Evolutionary conservation across 1,140 invertebrate genomes (phyloP).

Genomic region (Caligus rogercresseyi): DNA sequence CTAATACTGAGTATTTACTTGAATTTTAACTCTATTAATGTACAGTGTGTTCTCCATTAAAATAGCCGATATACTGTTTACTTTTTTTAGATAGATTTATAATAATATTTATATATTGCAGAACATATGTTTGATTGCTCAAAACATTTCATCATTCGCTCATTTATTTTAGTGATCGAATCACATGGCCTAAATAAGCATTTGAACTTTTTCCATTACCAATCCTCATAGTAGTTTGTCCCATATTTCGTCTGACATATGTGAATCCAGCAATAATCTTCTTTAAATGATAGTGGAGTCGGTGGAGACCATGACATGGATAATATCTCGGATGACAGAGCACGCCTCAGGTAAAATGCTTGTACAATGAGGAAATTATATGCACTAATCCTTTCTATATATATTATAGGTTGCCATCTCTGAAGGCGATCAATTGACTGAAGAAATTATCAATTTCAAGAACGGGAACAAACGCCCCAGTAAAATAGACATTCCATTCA

Average conservation of each 20-base stretch:
- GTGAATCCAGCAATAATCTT: constrained; percentile 6
- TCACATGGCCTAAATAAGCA: no score
- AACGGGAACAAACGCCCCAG: constrained; percentile 13
- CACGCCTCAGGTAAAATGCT: background rate
- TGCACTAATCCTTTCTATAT: background rate
- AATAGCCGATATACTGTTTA: background rate
- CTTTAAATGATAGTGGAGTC: constrained; percentile 16
- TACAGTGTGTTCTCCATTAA: background rate
- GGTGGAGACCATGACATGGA: constrained; percentile 12
- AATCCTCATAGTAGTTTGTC: background rate
- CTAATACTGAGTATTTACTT: no score
- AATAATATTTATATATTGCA: background rate
- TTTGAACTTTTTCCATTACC: background rate
- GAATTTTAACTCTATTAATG: no score
- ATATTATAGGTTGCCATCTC: background rate
- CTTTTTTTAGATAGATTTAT: background rate
- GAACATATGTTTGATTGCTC: background rate
- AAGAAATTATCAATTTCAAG: constrained; percentile 17
- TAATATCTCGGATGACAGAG: background rate
- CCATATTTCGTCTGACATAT: background rate
- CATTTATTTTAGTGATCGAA: no score
- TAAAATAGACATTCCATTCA: constrained; percentile 20
- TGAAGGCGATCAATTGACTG: background rate
- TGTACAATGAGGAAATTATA: background rate
- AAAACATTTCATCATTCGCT: background rate